phyloP scores from a whole-genome alignment of 2,888 invertebrate species.

The Drosophila austrosaltans region DNA sequence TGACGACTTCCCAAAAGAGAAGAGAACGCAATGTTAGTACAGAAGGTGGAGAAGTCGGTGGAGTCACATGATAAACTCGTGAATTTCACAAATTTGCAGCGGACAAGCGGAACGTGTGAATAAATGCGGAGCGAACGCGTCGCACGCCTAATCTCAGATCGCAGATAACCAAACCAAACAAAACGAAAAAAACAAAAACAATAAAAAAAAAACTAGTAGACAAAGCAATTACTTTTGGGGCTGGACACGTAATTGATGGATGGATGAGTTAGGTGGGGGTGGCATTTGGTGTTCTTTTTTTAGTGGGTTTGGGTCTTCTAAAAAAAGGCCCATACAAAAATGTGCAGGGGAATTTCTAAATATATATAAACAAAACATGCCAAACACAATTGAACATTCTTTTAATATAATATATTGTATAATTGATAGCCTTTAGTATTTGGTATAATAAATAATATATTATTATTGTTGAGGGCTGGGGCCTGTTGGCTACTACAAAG shows the following conservation, averaged over 20 bases:
- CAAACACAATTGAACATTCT: constrained; percentile 9
- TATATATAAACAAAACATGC: constrained; percentile 11
- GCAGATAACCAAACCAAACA: constrained; percentile 51
- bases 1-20: constrained; percentile 18
- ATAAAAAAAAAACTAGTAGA: constrained; percentile 25
- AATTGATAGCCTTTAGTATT: constrained; percentile 53
- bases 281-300: not conserved
- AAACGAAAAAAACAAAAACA: not conserved
- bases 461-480: constrained; percentile 49
- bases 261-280: constrained; percentile 11
- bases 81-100: constrained; percentile 52
- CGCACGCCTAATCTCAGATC: constrained; percentile 69
- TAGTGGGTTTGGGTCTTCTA: constrained; percentile 25
- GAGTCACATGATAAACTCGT: constrained; percentile 72
- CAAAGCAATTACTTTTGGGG: constrained; percentile 1
- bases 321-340: constrained; percentile 22
- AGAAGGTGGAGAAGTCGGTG: not conserved
- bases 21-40: not conserved
- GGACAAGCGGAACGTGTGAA: constrained; percentile 71
- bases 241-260: constrained; percentile 37
- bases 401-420: constrained; percentile 40
- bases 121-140: constrained; percentile 54
- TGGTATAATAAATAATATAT: constrained; percentile 40
- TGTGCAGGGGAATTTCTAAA: constrained; percentile 21
- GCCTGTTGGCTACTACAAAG: not conserved